Percentiles rank a stretch among this genome's conserved stretches.
Conservation (phyloP, 2,797 vertebrate species). For the Coilia nasus region DNA sequence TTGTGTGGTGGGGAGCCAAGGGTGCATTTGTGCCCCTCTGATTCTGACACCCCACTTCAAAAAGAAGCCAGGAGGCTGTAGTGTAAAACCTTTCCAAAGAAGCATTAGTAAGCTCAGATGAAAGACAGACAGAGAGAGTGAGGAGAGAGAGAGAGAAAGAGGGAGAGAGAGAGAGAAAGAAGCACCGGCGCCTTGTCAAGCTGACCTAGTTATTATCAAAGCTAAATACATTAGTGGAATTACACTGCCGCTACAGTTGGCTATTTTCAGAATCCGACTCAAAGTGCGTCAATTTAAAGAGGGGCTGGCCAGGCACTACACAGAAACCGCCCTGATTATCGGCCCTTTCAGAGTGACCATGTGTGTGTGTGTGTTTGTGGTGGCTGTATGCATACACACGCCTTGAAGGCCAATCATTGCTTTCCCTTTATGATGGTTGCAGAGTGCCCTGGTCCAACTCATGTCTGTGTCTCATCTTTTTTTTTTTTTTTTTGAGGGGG, state of each 20-base stretch:
- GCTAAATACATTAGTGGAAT: slow-evolving; percentile 29
- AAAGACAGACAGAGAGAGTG: not conserved
- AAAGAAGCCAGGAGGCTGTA: not conserved
- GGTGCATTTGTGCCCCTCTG: not conserved
- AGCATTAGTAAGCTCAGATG: not conserved
- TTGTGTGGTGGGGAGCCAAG: not conserved
- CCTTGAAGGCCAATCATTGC: too few relatives aligned
- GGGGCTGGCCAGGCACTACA: not conserved
- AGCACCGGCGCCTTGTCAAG: slow-evolving; percentile 6
- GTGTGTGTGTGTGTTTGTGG: too few relatives aligned
- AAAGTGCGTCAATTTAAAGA: not conserved
- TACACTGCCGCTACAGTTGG: not conserved
- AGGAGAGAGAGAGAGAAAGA: not conserved
- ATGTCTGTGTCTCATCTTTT: too few relatives aligned
- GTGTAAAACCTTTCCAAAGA: slow-evolving; percentile 10
- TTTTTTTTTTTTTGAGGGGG: too few relatives aligned
- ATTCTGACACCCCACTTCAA: not conserved
- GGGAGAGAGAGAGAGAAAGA: not conserved
- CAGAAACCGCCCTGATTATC: not conserved
- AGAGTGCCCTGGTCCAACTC: too few relatives aligned
- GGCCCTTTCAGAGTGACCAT: too few relatives aligned
- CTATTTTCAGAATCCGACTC: not conserved
- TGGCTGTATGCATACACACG: too few relatives aligned
- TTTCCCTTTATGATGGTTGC: too few relatives aligned
- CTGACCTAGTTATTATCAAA: slow-evolving; percentile 47